phyloP scores from a whole-genome alignment of 2,888 invertebrate species.

The Hedychridium roseum region DNA sequence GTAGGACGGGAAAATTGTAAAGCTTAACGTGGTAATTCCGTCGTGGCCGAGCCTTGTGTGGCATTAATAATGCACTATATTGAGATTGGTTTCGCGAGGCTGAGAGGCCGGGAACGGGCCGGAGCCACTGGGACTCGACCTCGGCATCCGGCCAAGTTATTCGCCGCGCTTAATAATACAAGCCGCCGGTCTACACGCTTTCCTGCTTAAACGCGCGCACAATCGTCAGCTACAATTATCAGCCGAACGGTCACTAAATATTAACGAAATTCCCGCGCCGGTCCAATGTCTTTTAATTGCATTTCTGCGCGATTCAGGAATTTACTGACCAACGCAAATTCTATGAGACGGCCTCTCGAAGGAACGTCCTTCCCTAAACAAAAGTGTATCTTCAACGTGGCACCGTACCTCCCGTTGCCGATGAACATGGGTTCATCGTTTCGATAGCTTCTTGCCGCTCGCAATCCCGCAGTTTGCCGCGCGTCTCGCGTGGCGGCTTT shows the following conservation, averaged over 20 bases:
- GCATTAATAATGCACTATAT: slow-evolving; percentile 58
- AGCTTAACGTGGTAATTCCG: slow-evolving; percentile 50
- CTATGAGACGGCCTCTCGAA: too few species aligned
- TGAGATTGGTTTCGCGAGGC: slow-evolving; percentile 54
- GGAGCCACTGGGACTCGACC: slow-evolving; percentile 53
- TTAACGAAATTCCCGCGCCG: too few species aligned
- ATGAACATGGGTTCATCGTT: too few species aligned
- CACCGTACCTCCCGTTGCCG: too few species aligned
- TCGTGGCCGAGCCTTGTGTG: slow-evolving; percentile 45
- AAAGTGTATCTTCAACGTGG: too few species aligned
- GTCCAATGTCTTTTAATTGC: too few species aligned
- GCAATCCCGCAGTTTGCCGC: slow-evolving; percentile 4
- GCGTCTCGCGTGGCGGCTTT: too few species aligned
- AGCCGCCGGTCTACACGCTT: slow-evolving; percentile 9
- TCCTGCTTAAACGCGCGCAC: slow-evolving; percentile 27
- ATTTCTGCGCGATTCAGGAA: not conserved
- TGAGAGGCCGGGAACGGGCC: slow-evolving; percentile 15
- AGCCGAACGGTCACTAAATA: too few species aligned
- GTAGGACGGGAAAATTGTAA: slow-evolving; percentile 40
- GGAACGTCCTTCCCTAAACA: too few species aligned
- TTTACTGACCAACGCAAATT: not conserved
- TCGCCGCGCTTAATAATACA: slow-evolving; percentile 45
- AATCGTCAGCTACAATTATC: too few species aligned
- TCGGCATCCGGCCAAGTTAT: slow-evolving; percentile 47
- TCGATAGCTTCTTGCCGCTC: too few species aligned